A percentile compares a stretch with the other conserved stretches of the same genome.
Evolutionary conservation across 1,140 invertebrate genomes (phyloP).

Genomic region (Macrosteles quadrilineatus): DNA sequence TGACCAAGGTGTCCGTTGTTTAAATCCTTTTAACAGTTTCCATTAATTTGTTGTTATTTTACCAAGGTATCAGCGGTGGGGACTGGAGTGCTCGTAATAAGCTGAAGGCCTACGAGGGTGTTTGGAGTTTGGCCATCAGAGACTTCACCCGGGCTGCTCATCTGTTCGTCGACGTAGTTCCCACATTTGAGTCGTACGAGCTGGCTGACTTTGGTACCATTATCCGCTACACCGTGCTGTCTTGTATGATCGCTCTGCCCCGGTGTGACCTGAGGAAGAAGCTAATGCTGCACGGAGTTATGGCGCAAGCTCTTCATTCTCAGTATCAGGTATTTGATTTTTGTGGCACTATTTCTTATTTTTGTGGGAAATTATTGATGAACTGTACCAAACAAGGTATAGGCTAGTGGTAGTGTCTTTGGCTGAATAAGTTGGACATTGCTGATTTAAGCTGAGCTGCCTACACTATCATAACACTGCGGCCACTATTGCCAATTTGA

Average conservation of each 20-base stretch:
- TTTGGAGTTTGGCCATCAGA: slow-evolving; percentile 93
- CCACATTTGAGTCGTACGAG: slow-evolving; percentile 99
- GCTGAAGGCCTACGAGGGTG: slow-evolving; percentile 92
- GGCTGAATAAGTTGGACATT: too few relatives aligned
- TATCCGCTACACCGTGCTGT: slow-evolving; percentile 44
- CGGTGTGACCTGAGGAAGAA: slow-evolving; percentile 46
- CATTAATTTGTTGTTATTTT: too few relatives aligned
- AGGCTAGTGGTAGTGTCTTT: too few relatives aligned
- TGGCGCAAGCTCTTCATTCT: slow-evolving; percentile 70
- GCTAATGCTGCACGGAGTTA: slow-evolving; percentile 47
- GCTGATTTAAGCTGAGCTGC: too few relatives aligned
- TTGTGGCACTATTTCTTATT: too few relatives aligned
- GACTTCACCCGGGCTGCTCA: slow-evolving; percentile 95
- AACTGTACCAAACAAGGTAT: too few relatives aligned
- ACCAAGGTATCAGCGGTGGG: slow-evolving; percentile 88
- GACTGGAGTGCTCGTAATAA: slow-evolving; percentile 99
- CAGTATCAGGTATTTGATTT: slow-evolving; percentile 34
- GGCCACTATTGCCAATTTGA: too few relatives aligned
- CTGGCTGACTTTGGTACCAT: slow-evolving; percentile 82
- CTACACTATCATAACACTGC: too few relatives aligned
- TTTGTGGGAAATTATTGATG: too few relatives aligned
- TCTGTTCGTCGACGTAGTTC: slow-evolving; percentile 97
- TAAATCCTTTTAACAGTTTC: too few relatives aligned
- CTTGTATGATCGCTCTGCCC: slow-evolving; percentile 46
- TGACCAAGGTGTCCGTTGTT: too few relatives aligned